These are phyloP conservation scores for Poecile montanus DNA, from an alignment of 2,797 vertebrate genomes.

Conservation along the genomic window DNA sequence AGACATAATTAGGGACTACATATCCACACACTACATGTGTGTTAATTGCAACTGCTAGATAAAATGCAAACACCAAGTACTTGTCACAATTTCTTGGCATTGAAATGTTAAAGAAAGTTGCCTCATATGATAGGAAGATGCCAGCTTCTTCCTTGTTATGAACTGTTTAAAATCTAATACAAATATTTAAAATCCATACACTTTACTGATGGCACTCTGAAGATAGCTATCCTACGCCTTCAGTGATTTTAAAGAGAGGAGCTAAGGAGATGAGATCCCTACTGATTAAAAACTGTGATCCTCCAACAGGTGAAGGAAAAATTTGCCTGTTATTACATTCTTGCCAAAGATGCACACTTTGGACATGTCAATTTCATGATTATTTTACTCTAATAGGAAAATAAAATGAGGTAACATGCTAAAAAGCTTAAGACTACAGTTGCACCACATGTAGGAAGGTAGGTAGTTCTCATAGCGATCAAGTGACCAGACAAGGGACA, in stretches of 20 bases:
- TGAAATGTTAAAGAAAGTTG: background rate
- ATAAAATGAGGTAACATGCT: background rate
- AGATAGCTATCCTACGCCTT: background rate
- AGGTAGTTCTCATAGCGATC: background rate
- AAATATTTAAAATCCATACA: background rate
- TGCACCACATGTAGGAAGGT: background rate
- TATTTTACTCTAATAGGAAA: background rate
- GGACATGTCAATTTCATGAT: background rate
- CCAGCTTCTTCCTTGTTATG: background rate
- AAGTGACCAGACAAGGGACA: background rate
- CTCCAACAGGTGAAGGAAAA: background rate
- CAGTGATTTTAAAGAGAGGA: background rate
- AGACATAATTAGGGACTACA: background rate
- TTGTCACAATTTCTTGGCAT: background rate
- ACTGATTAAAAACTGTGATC: background rate
- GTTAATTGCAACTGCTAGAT: background rate
- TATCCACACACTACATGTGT: background rate
- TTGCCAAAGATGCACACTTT: background rate
- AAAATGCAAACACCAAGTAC: background rate
- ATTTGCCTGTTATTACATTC: background rate
- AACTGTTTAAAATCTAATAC: background rate
- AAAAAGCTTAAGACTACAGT: background rate
- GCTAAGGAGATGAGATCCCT: background rate
- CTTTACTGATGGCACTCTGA: background rate
- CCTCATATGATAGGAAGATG: background rate